Base-by-base conservation (phyloP, 2,888 invertebrate genomes). In the Euplagia quadripunctaria region DNA sequence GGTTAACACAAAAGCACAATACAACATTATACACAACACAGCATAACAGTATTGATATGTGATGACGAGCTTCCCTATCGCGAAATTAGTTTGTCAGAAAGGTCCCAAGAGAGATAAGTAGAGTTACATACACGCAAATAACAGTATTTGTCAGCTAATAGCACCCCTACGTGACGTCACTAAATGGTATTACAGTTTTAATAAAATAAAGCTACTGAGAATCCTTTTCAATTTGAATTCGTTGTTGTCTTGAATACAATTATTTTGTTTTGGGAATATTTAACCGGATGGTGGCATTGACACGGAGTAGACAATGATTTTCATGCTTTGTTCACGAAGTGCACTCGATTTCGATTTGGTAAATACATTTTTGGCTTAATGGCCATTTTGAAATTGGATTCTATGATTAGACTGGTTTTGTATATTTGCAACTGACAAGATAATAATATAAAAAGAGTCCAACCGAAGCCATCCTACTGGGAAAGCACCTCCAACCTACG, bases 11-110 rank as follows among this genome's bases (percentile, higher is more conserved):
- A 77, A 74, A 78, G 81, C 71, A 79, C 80, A 80, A 52, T n/a
- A 31, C 31, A 31, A 31, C 31, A 31, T 31, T 31, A 31, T 2
- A 31, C 31, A 31, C 31, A 31, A 31, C 2, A 31, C 31, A 31
- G 31, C 2, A 31, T 31, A 67, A 65, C 78, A 82, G 73, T 84
- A 83, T 85, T 81, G 83, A 82, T 79, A 80, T 75, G 61, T 72
- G 67, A 70, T 74, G 68, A 80, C 72, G 61, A 65, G 46, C 9
- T 52, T 64, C 65, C 42, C 66, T 82, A 80, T 85, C 82, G 87
- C 88, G 74, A 88, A 88, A 88, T 88, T 87, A 87, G 83, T 85
- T 85, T 85, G 82, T 84, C 82, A 82, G 81, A 71, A 46, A 71
- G 74, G 69, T 86, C 88, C 86, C 87, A 46, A 31, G 77, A 86